Evolutionary conservation across 2,797 vertebrate genomes (phyloP), one percentile per base, ranked within the genome.

Genomic region (Synaphobranchus kaupii): DNA sequence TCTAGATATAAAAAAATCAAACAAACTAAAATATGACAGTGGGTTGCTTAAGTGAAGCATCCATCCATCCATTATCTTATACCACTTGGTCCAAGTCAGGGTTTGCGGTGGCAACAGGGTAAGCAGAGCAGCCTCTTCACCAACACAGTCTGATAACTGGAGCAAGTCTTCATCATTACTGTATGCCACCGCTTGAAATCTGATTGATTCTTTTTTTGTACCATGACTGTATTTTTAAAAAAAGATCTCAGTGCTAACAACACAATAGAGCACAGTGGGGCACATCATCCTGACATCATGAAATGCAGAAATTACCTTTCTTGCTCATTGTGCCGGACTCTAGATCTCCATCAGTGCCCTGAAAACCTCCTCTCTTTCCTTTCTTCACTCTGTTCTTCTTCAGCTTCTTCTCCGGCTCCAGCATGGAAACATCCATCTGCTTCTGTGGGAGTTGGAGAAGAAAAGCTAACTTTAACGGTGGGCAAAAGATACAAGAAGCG

Each of bases 301-400:
- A 10, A 0, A 13, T n/a, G 63, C 63, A n/a, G n/a, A 68, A 0
- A 1, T 86, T 88, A 98, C 97, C 96, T 96, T 95, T 97, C 89
- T 94, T 93, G 15, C 90, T 94, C 78, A 89, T 86, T 50, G 93
- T 88, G 34, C 52, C 73, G 2, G 93, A 85, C 71, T 95, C 93
- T 2, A 96, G 92, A 66, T 96, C 92, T 76, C 93, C 93, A 83
- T 96, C 94, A 0, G 93, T 92, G 0, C 80, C 93, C 56, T 92
- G 92, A 7, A 90, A 88, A 2, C 90, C 88, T 44, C 44, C 91
- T 34, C 94, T 95, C 91, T 95, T 96, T 80, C 54, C 54, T 91
- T 90, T 94, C 82, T 92, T 96, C 87, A 92, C 87, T 91, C 93
- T 96, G 9, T 86, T 90, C 83, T 94, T 96, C 54, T 93, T 95